A percentile compares a stretch with the other conserved stretches of the same genome.
Evolutionary conservation across 2,113 vertebrate genomes (phyloP).

Genomic region (Callospermophilus lateralis): DNA sequence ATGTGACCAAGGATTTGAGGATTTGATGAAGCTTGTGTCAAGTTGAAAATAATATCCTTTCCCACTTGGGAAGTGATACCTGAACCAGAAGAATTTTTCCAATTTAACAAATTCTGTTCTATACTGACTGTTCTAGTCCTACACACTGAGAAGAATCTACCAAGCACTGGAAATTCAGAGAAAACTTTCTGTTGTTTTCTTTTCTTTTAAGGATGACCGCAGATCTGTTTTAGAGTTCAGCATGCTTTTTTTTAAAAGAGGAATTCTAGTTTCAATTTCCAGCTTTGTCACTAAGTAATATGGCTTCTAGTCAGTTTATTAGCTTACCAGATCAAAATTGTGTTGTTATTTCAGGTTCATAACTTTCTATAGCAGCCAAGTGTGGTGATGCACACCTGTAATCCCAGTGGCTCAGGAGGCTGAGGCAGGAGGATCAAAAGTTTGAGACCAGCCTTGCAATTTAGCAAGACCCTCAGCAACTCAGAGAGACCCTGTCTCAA

Average conservation of each 20-base stretch:
- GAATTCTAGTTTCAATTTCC: neutral
- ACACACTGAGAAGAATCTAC: neutral
- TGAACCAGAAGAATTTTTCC: constrained; percentile 17
- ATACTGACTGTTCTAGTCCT: neutral
- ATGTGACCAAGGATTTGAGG: constrained; percentile 13
- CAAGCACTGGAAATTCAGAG: neutral
- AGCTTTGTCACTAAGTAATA: neutral
- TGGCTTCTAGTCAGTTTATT: neutral
- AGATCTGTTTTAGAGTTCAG: constrained; percentile 37
- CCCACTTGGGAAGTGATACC: neutral
- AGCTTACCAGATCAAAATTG: neutral
- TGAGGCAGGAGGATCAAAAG: too few relatives aligned
- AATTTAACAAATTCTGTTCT: neutral
- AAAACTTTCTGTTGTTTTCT: neutral
- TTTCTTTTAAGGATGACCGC: neutral
- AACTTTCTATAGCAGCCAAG: neutral
- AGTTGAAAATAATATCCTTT: constrained; percentile 29
- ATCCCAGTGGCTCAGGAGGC: too few relatives aligned
- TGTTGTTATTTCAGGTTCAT: constrained; percentile 19
- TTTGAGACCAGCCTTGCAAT: too few relatives aligned
- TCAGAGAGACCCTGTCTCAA: too few relatives aligned
- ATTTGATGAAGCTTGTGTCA: constrained; percentile 30
- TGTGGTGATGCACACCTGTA: too few relatives aligned
- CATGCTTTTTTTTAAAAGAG: neutral
- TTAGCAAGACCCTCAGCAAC: too few relatives aligned